Evolutionary conservation across 1,140 invertebrate species (phyloP).

Genomic region (Saccostrea glomerata): DNA sequence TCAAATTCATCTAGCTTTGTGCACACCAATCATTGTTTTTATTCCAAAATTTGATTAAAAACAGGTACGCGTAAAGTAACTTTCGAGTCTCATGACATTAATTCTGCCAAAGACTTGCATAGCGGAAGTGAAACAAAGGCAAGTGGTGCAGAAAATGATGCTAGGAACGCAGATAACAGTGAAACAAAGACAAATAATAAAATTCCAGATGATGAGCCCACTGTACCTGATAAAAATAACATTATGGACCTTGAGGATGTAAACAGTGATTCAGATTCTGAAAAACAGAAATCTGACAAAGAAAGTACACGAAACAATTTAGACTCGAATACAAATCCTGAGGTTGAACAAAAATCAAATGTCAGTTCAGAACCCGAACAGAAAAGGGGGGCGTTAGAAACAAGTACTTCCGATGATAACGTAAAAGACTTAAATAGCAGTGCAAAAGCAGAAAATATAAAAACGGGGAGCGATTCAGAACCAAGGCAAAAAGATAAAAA

Average conservation of each 20-base stretch:
- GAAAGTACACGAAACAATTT: not conserved
- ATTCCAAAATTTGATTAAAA: not conserved
- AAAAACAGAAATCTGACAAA: not conserved
- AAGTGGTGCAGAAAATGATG: not conserved
- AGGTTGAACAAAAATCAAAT: not conserved
- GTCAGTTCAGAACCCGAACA: not conserved
- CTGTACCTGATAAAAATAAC: not conserved
- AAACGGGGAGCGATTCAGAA: not conserved
- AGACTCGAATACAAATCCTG: not conserved
- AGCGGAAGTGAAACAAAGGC: not conserved
- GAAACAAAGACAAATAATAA: not conserved
- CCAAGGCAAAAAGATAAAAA: not conserved
- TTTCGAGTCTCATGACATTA: not conserved
- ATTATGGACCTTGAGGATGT: not conserved
- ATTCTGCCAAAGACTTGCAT: not conserved
- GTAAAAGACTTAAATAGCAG: not conserved
- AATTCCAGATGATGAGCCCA: not conserved
- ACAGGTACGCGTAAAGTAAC: constrained; percentile 8
- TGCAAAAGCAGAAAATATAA: no score
- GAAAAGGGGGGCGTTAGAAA: not conserved
- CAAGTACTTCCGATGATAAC: not conserved
- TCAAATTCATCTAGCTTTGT: not conserved
- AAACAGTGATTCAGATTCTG: not conserved
- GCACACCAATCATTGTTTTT: not conserved
- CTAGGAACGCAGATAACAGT: not conserved